Conservation (phyloP, 2,113 vertebrate species). For the Sinocyclocheilus maitianheensis region DNA sequence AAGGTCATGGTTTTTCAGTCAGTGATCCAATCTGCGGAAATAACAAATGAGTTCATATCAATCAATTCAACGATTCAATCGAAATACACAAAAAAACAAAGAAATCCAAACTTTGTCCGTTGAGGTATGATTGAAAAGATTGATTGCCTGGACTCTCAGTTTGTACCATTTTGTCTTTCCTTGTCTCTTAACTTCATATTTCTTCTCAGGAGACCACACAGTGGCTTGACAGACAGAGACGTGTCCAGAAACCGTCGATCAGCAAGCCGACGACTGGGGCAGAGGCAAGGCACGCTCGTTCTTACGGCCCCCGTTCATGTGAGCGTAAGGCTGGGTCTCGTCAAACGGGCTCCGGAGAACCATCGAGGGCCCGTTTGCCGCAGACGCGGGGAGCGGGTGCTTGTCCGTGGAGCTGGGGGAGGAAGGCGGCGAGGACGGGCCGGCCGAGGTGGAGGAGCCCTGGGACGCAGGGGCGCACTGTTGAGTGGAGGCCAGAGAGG, state of each 20-base stretch:
- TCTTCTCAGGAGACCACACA: constrained; percentile 33
- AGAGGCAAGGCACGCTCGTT: constrained; percentile 90
- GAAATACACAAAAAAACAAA: constrained; percentile 62
- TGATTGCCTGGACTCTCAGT: constrained; percentile 60
- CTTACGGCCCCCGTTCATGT: constrained; percentile 98
- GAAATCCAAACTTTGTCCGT: constrained; percentile 67
- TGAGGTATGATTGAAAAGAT: constrained; percentile 86
- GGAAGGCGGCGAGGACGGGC: constrained; percentile 43
- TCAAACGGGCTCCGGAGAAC: constrained; percentile 83
- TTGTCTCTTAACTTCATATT: neutral
- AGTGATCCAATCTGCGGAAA: constrained; percentile 70
- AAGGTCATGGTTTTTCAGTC: constrained; percentile 45
- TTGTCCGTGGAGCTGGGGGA: constrained; percentile 77
- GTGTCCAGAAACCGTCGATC: constrained; percentile 66
- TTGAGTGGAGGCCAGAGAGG: constrained; percentile 21
- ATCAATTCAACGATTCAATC: constrained; percentile 56
- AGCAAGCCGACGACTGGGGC: constrained; percentile 97
- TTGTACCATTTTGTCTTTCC: neutral
- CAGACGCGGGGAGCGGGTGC: constrained; percentile 79
- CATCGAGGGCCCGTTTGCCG: constrained; percentile 84
- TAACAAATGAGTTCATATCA: constrained; percentile 69
- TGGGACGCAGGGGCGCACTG: constrained; percentile 17
- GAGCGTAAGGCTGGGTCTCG: constrained; percentile 90
- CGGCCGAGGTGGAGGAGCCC: constrained; percentile 10
- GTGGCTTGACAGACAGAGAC: constrained; percentile 37